These are phyloP conservation scores for Thamnaconus septentrionalis DNA, from an alignment of 2,113 vertebrate species.

Conservation along the genomic window DNA sequence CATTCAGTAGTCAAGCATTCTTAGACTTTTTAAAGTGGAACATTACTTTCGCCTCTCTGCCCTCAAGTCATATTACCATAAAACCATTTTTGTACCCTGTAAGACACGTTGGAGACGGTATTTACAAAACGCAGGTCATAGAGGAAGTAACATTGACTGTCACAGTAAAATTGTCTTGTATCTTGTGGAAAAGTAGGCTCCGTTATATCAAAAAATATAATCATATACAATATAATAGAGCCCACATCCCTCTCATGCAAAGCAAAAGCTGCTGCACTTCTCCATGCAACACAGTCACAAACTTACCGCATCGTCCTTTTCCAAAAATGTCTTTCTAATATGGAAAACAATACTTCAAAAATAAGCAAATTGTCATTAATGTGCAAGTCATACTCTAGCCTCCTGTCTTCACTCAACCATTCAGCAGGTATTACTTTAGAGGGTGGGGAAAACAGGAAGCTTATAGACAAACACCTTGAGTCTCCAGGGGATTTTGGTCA, in stretches of 20 bases:
- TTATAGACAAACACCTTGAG: conserved; percentile 63
- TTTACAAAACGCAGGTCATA: no score
- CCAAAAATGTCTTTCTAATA: conserved; percentile 28
- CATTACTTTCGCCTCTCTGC: no score
- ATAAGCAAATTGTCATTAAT: conserved; percentile 49
- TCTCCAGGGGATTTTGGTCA: conserved; percentile 66
- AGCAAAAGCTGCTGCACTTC: not conserved
- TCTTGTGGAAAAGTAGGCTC: no score
- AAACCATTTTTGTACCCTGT: no score
- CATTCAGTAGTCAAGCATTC: no score
- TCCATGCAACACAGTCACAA: not conserved
- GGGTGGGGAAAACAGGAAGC: not conserved
- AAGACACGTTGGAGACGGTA: no score
- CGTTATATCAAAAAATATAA: no score
- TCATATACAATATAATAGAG: no score
- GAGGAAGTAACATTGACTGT: no score
- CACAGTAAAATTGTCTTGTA: no score
- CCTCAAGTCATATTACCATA: no score
- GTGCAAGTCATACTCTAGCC: conserved; percentile 20
- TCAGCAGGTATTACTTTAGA: conserved; percentile 5
- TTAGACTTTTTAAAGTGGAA: no score
- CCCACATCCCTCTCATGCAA: not conserved
- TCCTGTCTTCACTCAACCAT: not conserved
- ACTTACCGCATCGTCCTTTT: conserved; percentile 41
- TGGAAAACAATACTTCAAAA: conserved; percentile 36